These are phyloP conservation scores for Melanotaenia parkinsoni DNA, from an alignment of 2,797 vertebrate genomes.

Conservation along the genomic window DNA sequence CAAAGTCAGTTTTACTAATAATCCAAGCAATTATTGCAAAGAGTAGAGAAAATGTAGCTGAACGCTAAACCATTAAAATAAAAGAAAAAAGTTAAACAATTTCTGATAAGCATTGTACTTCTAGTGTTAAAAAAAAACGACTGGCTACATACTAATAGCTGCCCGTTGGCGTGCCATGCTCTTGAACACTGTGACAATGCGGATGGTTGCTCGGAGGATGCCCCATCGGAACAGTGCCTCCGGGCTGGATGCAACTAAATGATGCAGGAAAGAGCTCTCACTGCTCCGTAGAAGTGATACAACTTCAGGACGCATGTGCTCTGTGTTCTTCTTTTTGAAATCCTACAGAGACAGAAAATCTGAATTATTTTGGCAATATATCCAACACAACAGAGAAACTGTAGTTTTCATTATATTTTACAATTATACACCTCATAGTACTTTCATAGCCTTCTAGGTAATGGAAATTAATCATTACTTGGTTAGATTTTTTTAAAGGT, in stretches of 20 bases:
- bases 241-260: constrained; percentile 90
- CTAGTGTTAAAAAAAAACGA: neutral
- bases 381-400: neutral
- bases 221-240: constrained; percentile 95
- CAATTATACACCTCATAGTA: constrained; percentile 9
- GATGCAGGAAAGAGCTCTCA: constrained; percentile 87
- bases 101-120: neutral
- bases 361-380: neutral
- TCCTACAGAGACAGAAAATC: constrained; percentile 77
- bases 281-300: constrained; percentile 91
- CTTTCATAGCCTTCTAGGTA: constrained; percentile 1
- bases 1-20: neutral
- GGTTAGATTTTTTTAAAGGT: constrained; percentile 5
- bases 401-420: neutral
- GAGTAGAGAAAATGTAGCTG: neutral
- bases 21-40: neutral
- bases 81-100: constrained; percentile 6
- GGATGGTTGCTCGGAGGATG: constrained; percentile 88
- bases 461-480: constrained; percentile 55
- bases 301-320: constrained; percentile 93
- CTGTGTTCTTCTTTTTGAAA: constrained; percentile 93
- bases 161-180: constrained; percentile 78
- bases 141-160: constrained; percentile 68
- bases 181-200: constrained; percentile 87
- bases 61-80: constrained; percentile 5